A percentile compares a stretch with the other conserved stretches of the same genome.
These are phyloP conservation scores for Hipposideros larvatus DNA, from an alignment of 2,797 vertebrate species.

Conservation along the genomic window DNA sequence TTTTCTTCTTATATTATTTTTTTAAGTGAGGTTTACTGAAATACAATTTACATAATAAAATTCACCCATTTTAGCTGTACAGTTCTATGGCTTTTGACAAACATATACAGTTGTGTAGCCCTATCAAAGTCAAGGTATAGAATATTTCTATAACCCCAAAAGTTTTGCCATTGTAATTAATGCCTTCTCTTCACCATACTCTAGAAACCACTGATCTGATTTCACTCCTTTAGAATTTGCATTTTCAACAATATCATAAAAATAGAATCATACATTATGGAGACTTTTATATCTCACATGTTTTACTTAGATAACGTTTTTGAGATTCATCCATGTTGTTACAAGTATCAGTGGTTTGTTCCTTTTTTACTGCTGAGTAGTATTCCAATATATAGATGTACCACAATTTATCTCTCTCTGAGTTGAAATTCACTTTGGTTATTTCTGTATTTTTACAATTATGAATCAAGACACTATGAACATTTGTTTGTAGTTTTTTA, in stretches of 20 bases:
- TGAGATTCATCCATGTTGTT: background rate
- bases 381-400: background rate
- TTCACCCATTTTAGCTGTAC: background rate
- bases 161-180: background rate
- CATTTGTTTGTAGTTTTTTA: background rate
- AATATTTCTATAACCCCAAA: background rate
- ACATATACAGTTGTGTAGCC: background rate
- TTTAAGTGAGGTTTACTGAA: background rate
- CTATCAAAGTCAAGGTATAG: background rate
- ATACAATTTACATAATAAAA: background rate
- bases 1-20: background rate
- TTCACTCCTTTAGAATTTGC: background rate
- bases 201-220: background rate
- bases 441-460: slow-evolving; percentile 15
- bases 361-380: background rate
- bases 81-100: background rate
- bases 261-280: background rate
- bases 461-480: background rate
- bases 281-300: background rate
- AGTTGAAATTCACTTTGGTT: background rate
- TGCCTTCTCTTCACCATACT: too few species aligned
- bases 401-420: background rate
- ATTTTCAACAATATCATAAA: background rate
- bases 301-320: background rate
- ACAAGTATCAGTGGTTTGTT: background rate